phyloP scores from a whole-genome alignment of 2,113 vertebrate species.

The Oryctolagus cuniculus region DNA sequence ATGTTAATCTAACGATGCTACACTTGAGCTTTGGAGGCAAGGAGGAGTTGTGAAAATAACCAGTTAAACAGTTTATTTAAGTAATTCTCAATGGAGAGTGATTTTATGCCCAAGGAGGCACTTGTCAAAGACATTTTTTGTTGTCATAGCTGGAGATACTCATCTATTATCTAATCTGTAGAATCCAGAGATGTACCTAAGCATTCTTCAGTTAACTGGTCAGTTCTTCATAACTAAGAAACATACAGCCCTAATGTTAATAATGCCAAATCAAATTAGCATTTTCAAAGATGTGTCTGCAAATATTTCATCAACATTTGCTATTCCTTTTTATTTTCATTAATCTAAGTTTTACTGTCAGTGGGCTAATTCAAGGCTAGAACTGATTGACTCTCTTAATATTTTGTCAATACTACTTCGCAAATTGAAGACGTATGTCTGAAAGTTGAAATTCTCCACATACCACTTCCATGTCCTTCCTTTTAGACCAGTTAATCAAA shows the following conservation, averaged over 20 bases:
- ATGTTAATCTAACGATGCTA: not conserved
- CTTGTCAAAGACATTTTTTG: not conserved
- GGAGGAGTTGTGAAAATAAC: not conserved
- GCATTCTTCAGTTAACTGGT: not conserved
- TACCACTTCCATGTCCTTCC: not conserved
- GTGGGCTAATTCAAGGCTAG: not conserved
- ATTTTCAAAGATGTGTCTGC: not conserved
- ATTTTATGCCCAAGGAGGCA: not conserved
- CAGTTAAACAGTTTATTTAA: not conserved
- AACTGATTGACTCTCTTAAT: not conserved
- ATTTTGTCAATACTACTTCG: not conserved
- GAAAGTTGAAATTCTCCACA: not conserved
- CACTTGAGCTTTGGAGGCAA: not conserved
- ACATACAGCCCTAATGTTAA: not conserved
- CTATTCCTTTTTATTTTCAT: not conserved
- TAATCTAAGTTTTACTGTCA: not conserved
- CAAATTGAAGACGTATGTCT: not conserved
- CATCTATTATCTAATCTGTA: not conserved
- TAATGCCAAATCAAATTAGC: not conserved
- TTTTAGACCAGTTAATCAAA: not conserved
- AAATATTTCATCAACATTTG: slow-evolving; percentile 38
- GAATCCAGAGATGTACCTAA: not conserved
- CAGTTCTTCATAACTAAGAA: not conserved
- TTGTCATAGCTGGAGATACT: too few relatives aligned
- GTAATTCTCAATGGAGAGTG: not conserved